Base-by-base conservation (phyloP, 1,140 invertebrate species). In the Caligus rogercresseyi region DNA sequence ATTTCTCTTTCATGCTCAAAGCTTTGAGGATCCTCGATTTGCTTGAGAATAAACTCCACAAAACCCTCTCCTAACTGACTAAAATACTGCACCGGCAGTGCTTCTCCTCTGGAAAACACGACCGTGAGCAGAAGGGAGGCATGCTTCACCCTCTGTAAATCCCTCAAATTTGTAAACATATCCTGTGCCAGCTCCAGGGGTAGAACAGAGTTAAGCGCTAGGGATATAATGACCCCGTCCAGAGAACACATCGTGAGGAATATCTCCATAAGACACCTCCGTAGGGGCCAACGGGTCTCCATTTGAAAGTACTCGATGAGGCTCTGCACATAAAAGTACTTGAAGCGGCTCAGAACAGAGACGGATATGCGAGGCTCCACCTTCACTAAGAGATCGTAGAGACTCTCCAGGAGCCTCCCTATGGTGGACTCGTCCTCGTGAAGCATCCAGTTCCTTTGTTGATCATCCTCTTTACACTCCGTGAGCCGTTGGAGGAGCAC, bases 261-360 rank as follows among this genome's bases (percentile, higher is more conserved):
- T 4, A 23, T 53, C 52, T 62, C 52, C n/a, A 54, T 62, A 14
- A 54, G 20, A 18, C n/a, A 43, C 16, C 21, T 62, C 23, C 31
- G 15, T 15, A 62, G n/a, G 7, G 52, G 11, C 60, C 60, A 62
- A 16, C 61, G 18, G 14, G 61, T 55, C 25, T 63, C 61, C 61
- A 63, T 63, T 63, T 63, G 61, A 55, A 55, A 63, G 16, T 63
- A 63, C 43, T 63, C 61, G n/a, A 56, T 25, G 2, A 63, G 21
- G 20, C 25, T 59, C 15, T 24, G 52, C 3, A 63, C 25, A 25
- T 63, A 63, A 53, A 58, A 55, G 53, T 63, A 63, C 31, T 63
- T 63, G 19, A n/a, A 63, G n/a, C 54, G 52, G n/a, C 26, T 60
- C 26, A 60, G n/a, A 11, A 60, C 57, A 19, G 21, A 43, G 16